Evolutionary conservation across 2,888 invertebrate genomes (phyloP).

Genomic region (Eurytoma californica): DNA sequence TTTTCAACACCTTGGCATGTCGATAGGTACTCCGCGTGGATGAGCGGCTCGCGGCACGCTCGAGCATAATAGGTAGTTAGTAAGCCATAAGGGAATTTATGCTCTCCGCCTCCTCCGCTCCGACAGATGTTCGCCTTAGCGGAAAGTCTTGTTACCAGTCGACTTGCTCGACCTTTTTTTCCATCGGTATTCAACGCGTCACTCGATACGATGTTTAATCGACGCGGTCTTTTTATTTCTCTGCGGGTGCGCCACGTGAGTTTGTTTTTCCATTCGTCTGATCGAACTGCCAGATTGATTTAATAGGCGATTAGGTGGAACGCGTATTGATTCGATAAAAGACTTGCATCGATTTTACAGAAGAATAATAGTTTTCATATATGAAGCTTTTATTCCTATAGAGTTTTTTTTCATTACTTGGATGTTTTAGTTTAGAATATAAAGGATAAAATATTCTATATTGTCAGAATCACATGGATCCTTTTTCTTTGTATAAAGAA

Average conservation of each 20-base stretch:
- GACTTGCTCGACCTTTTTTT: neutral
- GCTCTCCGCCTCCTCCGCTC: neutral
- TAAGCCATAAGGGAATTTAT: constrained; percentile 29
- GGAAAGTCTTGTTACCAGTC: constrained; percentile 20
- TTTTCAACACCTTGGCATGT: too few relatives aligned
- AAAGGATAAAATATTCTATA: neutral
- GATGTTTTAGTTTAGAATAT: neutral
- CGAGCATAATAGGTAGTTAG: constrained; percentile 24
- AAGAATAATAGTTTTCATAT: neutral
- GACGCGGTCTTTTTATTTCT: constrained; percentile 15
- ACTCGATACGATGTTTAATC: constrained; percentile 29
- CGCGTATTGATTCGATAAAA: neutral
- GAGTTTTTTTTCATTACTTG: neutral
- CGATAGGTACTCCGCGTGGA: too few relatives aligned
- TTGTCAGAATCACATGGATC: constrained; percentile 8
- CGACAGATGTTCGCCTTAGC: constrained; percentile 14
- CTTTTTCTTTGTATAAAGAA: constrained; percentile 8
- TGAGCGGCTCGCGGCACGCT: too few relatives aligned
- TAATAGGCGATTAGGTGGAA: neutral
- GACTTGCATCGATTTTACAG: neutral
- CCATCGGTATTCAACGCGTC: constrained; percentile 19
- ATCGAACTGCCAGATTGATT: neutral
- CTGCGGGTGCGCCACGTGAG: neutral
- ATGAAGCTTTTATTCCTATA: neutral
- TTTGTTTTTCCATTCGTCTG: neutral